Conservation (phyloP, 2,797 vertebrate species). For the Acipenser transmontanus region DNA sequence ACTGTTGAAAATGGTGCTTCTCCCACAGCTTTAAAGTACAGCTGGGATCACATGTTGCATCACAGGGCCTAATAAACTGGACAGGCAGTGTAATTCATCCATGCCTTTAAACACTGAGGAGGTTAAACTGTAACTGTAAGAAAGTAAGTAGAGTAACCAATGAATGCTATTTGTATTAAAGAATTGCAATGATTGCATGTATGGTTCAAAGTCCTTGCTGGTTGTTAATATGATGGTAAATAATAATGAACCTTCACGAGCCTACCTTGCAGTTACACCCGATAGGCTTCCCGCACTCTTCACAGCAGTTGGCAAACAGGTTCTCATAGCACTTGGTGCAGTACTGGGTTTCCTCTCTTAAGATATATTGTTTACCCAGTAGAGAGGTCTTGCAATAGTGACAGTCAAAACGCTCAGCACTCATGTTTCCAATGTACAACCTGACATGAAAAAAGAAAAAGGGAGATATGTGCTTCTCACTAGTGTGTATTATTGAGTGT, state of each 20-base stretch:
- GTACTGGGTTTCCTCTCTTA: slow-evolving; percentile 80
- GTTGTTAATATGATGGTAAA: too few species aligned
- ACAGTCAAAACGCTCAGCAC: slow-evolving; percentile 63
- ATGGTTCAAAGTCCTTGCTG: too few species aligned
- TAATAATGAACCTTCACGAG: too few species aligned
- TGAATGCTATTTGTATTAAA: too few species aligned
- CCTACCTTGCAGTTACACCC: slow-evolving; percentile 82
- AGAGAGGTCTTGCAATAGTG: slow-evolving; percentile 85
- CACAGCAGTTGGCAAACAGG: slow-evolving; percentile 82
- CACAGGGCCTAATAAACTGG: too few species aligned
- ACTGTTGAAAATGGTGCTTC: too few species aligned
- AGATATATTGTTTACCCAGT: slow-evolving; percentile 80
- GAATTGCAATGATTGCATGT: too few species aligned
- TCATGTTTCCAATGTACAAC: slow-evolving; percentile 27
- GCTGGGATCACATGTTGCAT: too few species aligned
- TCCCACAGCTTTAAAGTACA: too few species aligned
- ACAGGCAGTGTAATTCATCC: too few species aligned
- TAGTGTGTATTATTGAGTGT: too few species aligned
- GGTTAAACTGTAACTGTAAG: background rate
- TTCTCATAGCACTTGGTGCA: slow-evolving; percentile 84
- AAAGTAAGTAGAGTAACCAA: accelerated
- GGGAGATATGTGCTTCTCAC: background rate
- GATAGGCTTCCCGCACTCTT: slow-evolving; percentile 77
- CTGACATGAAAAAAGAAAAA: slow-evolving; percentile 26
- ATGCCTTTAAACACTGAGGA: background rate